These are phyloP conservation scores for Troides helena DNA, from an alignment of 2,888 invertebrate species.

Conservation along the genomic window DNA sequence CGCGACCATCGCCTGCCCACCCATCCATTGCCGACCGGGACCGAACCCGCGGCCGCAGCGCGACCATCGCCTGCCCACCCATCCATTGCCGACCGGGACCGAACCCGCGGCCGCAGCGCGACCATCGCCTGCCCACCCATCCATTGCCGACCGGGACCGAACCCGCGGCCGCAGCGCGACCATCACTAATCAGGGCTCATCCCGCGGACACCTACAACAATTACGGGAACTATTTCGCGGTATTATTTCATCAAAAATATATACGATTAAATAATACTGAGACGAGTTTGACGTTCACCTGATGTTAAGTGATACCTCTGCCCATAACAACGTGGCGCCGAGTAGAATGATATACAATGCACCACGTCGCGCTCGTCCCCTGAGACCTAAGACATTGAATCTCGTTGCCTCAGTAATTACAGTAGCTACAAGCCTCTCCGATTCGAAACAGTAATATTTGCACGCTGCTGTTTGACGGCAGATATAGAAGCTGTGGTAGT, in stretches of 20 bases:
- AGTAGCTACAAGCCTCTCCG: no score
- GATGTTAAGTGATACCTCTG: no score
- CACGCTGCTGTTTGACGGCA: no score
- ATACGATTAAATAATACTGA: no score
- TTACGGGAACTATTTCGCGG: conserved; percentile 58
- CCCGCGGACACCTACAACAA: conserved; percentile 77
- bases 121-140: conserved; percentile 34
- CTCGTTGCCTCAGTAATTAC: no score
- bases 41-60: conserved; percentile 37
- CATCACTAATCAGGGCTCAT: conserved; percentile 80
- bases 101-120: conserved; percentile 37
- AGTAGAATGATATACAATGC: no score
- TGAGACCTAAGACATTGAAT: no score
- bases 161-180: conserved; percentile 45
- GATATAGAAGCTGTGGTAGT: no score
- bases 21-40: conserved; percentile 38
- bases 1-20: conserved; percentile 33
- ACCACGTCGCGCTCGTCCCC: no score
- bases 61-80: conserved; percentile 33
- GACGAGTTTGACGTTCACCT: no score
- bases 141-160: conserved; percentile 36
- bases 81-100: conserved; percentile 38
- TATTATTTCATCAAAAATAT: not conserved
- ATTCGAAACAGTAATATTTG: no score
- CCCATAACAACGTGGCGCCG: no score